phyloP scores from a whole-genome alignment of 1,140 invertebrate genomes.

The Eumeta japonica region DNA sequence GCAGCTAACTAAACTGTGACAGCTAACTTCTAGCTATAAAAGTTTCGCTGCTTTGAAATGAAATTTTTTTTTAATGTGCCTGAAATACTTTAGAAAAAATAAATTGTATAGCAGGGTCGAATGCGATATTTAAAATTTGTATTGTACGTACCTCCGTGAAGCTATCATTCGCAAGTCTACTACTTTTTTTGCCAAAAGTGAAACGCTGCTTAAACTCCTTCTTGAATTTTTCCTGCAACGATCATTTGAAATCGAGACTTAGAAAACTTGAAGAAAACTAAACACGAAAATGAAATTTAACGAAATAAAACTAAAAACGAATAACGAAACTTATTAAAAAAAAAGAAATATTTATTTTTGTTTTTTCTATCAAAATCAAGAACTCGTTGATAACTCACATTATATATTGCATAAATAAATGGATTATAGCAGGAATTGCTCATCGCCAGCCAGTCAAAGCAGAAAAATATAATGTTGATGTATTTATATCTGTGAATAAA shows the following conservation, averaged over 20 bases:
- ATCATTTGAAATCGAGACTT: neutral
- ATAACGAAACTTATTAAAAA: constrained; percentile 10
- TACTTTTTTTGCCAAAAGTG: constrained; percentile 53
- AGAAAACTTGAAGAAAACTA: neutral
- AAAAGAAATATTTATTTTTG: constrained; percentile 7
- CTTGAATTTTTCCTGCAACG: constrained; percentile 69
- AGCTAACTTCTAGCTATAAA: too few species aligned
- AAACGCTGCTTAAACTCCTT: constrained; percentile 68
- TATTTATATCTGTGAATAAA: constrained; percentile 64
- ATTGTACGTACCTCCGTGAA: constrained; percentile 41
- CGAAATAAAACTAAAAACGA: constrained; percentile 1
- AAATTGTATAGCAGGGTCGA: too few species aligned
- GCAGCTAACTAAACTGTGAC: too few species aligned
- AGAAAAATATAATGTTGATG: constrained; percentile 78
- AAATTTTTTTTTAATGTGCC: too few species aligned
- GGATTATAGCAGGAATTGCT: constrained; percentile 85
- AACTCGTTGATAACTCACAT: constrained; percentile 78
- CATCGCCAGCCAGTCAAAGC: constrained; percentile 84
- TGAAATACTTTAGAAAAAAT: too few species aligned
- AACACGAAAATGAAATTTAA: too few species aligned
- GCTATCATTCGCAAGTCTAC: constrained; percentile 42
- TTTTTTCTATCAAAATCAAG: constrained; percentile 9
- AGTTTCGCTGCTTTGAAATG: too few species aligned
- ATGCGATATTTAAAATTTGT: too few species aligned
- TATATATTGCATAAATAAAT: constrained; percentile 83